Conservation (phyloP, 2,113 vertebrate species). For the Chloropsis cyanopogon region DNA sequence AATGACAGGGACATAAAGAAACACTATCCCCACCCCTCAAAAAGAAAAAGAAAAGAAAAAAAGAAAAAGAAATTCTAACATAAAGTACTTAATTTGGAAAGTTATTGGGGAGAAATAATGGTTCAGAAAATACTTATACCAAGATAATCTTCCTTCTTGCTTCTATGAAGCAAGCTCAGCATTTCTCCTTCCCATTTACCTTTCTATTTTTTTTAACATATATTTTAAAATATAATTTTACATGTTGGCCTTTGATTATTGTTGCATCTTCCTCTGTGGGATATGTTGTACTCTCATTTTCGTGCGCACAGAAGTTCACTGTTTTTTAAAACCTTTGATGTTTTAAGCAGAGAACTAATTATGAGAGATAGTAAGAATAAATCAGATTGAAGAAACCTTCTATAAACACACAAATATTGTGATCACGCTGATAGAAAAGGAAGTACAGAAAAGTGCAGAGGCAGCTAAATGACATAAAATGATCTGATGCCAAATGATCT, state of each 20-base stretch:
- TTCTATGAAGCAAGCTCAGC: not conserved
- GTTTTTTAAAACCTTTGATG: not conserved
- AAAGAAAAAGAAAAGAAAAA: not conserved
- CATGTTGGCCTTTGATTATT: not conserved
- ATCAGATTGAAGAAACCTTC: not conserved
- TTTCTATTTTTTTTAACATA: not conserved
- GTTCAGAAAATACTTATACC: not conserved
- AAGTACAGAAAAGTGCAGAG: conserved; percentile 4
- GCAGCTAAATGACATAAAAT: conserved; percentile 26
- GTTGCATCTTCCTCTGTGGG: not conserved
- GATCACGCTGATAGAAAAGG: not conserved
- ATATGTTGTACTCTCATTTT: not conserved
- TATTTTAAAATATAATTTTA: not conserved
- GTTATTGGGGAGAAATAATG: not conserved
- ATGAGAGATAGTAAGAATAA: not conserved
- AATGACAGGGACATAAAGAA: not conserved
- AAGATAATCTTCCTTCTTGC: not conserved
- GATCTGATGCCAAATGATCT: conserved; percentile 32
- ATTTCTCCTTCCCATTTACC: not conserved
- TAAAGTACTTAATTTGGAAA: not conserved
- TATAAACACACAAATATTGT: conserved; percentile 16
- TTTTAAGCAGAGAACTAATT: not conserved
- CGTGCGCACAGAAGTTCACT: not conserved
- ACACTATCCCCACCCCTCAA: rapidly evolving
- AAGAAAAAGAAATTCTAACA: not conserved